Evolutionary conservation across 1,140 invertebrate genomes (phyloP).

Genomic region (Camponotus floridanus): DNA sequence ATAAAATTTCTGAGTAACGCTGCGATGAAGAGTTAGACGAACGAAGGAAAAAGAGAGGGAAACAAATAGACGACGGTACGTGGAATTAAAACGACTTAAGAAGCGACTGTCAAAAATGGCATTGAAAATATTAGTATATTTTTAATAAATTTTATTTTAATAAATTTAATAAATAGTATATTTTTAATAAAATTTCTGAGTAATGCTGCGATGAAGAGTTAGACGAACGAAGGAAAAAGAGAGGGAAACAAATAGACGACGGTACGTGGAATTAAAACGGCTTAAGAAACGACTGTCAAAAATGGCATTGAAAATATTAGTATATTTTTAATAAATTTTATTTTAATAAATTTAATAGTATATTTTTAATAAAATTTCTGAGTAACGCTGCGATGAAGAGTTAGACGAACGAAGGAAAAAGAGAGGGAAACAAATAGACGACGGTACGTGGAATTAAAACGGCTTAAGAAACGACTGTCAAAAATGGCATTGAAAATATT

Average conservation of each 20-base stretch:
- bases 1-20: constrained; percentile 28
- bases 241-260: neutral
- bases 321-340: no score
- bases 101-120: no score
- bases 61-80: neutral
- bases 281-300: no score
- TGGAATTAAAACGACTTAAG: neutral
- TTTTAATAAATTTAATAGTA: no score
- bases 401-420: neutral
- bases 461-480: no score
- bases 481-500: neutral
- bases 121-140: neutral
- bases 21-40: neutral
- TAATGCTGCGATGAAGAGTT: no score
- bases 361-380: constrained; percentile 24
- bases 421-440: neutral
- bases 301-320: no score
- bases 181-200: no score
- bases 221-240: neutral
- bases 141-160: neutral
- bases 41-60: neutral
- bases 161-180: no score
- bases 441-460: neutral
- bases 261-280: neutral
- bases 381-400: neutral